These are phyloP conservation scores for Spermophilus dauricus DNA, from an alignment of 2,113 vertebrate genomes.

Conservation along the genomic window DNA sequence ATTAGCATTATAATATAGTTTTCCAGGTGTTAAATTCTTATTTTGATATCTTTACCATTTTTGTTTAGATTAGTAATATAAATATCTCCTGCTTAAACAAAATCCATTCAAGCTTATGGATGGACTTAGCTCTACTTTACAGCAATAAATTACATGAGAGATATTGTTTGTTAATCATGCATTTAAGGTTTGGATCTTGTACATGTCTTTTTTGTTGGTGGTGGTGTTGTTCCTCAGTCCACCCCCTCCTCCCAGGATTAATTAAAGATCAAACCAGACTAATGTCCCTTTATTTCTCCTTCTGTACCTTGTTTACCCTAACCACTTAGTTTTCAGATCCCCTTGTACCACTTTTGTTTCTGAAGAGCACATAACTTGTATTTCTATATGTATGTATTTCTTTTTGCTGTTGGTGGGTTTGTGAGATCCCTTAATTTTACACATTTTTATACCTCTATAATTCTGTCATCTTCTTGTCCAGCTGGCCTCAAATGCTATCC, in stretches of 20 bases:
- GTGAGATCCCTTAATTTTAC: constrained; percentile 51
- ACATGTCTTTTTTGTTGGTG: neutral
- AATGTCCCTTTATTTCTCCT: constrained; percentile 66
- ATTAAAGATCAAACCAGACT: constrained; percentile 72
- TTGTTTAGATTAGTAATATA: constrained; percentile 82
- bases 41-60: constrained; percentile 80
- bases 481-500: constrained; percentile 69
- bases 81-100: constrained; percentile 71
- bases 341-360: constrained; percentile 27
- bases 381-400: neutral
- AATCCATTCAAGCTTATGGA: constrained; percentile 75
- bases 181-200: constrained; percentile 68
- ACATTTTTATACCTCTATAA: constrained; percentile 80
- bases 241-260: constrained; percentile 40
- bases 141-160: constrained; percentile 76
- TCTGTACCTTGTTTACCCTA: constrained; percentile 62
- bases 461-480: constrained; percentile 79
- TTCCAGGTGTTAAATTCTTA: constrained; percentile 77
- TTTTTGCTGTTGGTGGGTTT: neutral
- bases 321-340: constrained; percentile 69
- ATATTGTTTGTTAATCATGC: constrained; percentile 73
- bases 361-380: neutral
- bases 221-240: neutral
- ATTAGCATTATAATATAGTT: constrained; percentile 46
- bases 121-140: constrained; percentile 69